Conservation (phyloP, 2,113 vertebrate genomes). For the Labeo catla region DNA sequence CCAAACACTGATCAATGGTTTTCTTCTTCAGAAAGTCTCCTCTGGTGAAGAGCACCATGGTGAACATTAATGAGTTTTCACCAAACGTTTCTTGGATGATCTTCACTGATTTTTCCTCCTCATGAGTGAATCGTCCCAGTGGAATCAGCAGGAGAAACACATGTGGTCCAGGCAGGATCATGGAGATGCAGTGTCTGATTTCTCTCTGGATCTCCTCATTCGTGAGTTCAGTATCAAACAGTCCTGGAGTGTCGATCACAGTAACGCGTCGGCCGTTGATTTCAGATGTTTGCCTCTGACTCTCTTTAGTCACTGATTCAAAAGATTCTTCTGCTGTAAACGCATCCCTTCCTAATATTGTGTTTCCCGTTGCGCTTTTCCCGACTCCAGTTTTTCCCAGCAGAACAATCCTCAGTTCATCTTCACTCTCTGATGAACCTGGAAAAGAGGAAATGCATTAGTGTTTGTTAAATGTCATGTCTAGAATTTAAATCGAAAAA, state of each 20-base stretch:
- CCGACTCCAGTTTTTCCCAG: neutral
- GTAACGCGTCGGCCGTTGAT: neutral
- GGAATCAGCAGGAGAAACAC: too few species aligned
- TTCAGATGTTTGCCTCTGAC: neutral
- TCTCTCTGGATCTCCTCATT: slow-evolving; percentile 2
- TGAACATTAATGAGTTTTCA: neutral
- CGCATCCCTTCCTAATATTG: neutral
- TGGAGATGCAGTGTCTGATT: neutral
- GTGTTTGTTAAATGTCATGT: too few species aligned
- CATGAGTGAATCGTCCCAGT: neutral
- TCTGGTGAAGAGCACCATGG: slow-evolving; percentile 8
- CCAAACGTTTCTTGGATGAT: neutral
- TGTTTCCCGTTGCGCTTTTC: neutral
- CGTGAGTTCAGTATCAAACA: neutral
- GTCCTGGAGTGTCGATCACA: slow-evolving; percentile 3
- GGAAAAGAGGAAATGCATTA: neutral
- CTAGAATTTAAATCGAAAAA: too few species aligned
- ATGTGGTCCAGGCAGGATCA: neutral
- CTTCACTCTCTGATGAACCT: neutral
- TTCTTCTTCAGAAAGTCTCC: neutral
- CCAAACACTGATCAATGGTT: neutral
- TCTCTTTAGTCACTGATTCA: neutral
- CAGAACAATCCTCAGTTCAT: neutral
- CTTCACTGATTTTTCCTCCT: neutral
- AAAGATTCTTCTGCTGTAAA: neutral